Evolutionary conservation across 2,797 vertebrate genomes (phyloP).

Genomic region (Mus spretus): DNA sequence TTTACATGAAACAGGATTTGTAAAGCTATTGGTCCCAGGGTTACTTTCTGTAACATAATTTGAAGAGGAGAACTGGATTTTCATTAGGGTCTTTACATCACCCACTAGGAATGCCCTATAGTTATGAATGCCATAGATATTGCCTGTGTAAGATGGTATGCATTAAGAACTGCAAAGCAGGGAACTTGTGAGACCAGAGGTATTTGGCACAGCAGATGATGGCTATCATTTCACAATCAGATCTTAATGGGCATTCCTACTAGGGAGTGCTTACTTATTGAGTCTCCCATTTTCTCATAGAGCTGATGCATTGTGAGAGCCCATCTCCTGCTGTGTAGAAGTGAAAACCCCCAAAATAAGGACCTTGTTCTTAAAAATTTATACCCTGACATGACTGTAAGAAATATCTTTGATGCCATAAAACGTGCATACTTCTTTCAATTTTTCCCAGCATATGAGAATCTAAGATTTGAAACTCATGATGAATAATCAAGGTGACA

Average conservation of each 20-base stretch:
- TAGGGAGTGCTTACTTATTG: neutral
- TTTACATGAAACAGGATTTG: slow-evolving; percentile 45
- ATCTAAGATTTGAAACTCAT: slow-evolving; percentile 49
- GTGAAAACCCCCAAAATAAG: slow-evolving; percentile 38
- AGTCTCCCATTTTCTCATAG: neutral
- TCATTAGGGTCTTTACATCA: neutral
- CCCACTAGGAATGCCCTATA: neutral
- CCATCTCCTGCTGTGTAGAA: neutral
- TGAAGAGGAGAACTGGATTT: slow-evolving; percentile 1
- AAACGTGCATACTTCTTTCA: slow-evolving; percentile 62
- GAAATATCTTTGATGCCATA: slow-evolving; percentile 53
- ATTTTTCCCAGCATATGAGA: slow-evolving; percentile 42
- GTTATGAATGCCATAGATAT: neutral
- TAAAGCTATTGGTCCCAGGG: neutral
- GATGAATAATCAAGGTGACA: slow-evolving; percentile 57
- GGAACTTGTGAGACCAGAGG: neutral
- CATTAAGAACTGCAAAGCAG: neutral
- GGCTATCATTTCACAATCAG: neutral
- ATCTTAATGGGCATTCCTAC: neutral
- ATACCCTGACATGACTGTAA: slow-evolving; percentile 35
- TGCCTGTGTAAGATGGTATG: neutral
- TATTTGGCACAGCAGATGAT: neutral
- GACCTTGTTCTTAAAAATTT: slow-evolving; percentile 37
- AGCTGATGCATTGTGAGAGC: neutral
- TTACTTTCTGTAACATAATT: slow-evolving; percentile 14